phyloP scores from a whole-genome alignment of 2,797 vertebrate genomes.

The Iguana delicatissima region DNA sequence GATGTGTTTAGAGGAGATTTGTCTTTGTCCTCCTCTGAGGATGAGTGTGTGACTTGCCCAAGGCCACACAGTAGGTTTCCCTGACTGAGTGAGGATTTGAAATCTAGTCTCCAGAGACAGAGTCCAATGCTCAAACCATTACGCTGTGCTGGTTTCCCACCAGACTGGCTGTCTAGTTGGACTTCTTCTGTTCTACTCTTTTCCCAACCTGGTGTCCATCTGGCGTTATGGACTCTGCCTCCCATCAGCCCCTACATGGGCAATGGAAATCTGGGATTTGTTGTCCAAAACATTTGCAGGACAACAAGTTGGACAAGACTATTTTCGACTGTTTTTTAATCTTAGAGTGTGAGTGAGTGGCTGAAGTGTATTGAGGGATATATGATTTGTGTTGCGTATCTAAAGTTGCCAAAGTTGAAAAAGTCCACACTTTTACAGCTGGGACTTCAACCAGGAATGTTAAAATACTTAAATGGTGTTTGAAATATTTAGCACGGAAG shows the following conservation, averaged over 20 bases:
- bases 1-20: too few relatives aligned
- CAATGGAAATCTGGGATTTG: not conserved
- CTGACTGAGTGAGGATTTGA: too few relatives aligned
- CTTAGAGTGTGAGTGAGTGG: not conserved
- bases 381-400: not conserved
- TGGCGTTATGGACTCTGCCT: not conserved
- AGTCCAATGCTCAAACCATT: too few relatives aligned
- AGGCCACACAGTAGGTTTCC: too few relatives aligned
- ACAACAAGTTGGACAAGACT: not conserved
- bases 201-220: not conserved
- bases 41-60: too few relatives aligned
- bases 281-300: not conserved
- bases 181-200: not conserved
- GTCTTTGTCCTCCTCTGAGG: too few relatives aligned
- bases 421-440: not conserved
- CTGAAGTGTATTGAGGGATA: not conserved
- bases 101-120: too few relatives aligned
- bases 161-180: too few relatives aligned
- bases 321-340: not conserved
- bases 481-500: not conserved
- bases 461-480: not conserved
- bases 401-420: not conserved
- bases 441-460: not conserved
- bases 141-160: too few relatives aligned
- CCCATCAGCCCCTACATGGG: not conserved